phyloP scores from a whole-genome alignment of 2,113 vertebrate species.

The Rhinoptilus africanus region DNA sequence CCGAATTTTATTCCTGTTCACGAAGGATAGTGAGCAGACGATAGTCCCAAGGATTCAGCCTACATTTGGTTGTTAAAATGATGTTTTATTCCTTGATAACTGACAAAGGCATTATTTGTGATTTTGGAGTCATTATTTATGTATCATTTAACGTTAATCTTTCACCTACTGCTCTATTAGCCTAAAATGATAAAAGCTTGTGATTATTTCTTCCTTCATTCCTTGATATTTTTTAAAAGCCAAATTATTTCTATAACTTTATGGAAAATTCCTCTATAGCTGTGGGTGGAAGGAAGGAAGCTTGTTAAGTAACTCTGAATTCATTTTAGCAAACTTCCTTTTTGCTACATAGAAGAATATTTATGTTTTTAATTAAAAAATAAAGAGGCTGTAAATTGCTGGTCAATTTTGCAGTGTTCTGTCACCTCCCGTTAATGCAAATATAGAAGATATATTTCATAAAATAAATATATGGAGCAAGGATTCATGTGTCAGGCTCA shows the following conservation, averaged over 20 bases:
- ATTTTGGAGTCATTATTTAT: not conserved
- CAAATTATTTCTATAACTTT: not conserved
- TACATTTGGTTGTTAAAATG: not conserved
- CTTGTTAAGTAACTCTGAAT: not conserved
- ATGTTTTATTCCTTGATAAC: not conserved
- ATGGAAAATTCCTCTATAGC: not conserved
- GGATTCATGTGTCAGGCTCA: not conserved
- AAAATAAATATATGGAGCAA: not conserved
- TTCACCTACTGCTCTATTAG: not conserved
- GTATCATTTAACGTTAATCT: not conserved
- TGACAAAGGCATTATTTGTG: not conserved
- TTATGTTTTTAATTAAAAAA: constrained; percentile 65
- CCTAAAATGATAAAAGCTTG: not conserved
- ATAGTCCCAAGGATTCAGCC: not conserved
- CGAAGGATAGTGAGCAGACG: not conserved
- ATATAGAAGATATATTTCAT: constrained; percentile 5
- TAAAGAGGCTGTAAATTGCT: constrained; percentile 39
- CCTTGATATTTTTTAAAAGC: not conserved
- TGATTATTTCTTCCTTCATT: not conserved
- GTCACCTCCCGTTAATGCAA: constrained; percentile 34
- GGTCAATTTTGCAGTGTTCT: constrained; percentile 36
- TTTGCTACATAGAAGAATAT: constrained; percentile 6
- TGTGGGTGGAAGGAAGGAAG: not conserved
- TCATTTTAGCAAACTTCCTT: not conserved
- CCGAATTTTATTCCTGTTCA: not conserved